These are phyloP conservation scores for Megaceryle maxima DNA, from an alignment of 2,113 vertebrate genomes.

Conservation along the genomic window DNA sequence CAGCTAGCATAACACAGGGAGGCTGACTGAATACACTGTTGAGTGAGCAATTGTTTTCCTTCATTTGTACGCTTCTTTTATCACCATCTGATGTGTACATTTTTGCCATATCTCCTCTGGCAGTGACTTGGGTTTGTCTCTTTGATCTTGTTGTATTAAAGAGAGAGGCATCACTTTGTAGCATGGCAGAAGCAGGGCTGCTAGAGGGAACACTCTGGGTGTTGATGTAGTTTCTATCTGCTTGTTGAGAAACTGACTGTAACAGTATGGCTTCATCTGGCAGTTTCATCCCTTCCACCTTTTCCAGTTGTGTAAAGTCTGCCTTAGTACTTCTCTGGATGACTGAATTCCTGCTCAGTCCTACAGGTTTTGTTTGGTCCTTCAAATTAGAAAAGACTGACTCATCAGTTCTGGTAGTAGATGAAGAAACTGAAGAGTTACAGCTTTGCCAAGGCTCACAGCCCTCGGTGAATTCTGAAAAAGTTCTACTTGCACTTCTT, in stretches of 20 bases:
- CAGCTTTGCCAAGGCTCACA: slow-evolving; percentile 6
- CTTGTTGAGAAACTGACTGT: slow-evolving; percentile 29
- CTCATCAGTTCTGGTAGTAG: slow-evolving; percentile 26
- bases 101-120: slow-evolving; percentile 26
- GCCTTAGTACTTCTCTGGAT: slow-evolving; percentile 19
- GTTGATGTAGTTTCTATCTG: neutral
- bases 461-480: slow-evolving; percentile 7
- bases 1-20: neutral
- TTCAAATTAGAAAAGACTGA: slow-evolving; percentile 1
- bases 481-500: slow-evolving; percentile 5
- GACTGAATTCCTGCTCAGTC: neutral
- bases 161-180: neutral
- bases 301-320: slow-evolving; percentile 10
- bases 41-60: neutral
- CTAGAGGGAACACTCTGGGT: neutral
- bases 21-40: neutral
- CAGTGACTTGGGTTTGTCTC: slow-evolving; percentile 14
- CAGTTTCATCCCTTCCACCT: neutral
- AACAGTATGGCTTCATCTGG: neutral
- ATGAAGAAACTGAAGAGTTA: slow-evolving; percentile 10
- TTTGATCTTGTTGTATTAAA: slow-evolving; percentile 24
- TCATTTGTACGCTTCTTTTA: slow-evolving; percentile 15
- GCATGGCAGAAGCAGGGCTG: neutral
- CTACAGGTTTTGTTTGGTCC: slow-evolving; percentile 11
- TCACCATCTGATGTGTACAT: neutral